phyloP scores from a whole-genome alignment of 35 echinoderm and acorn worm species.

The Apostichopus californicus region DNA sequence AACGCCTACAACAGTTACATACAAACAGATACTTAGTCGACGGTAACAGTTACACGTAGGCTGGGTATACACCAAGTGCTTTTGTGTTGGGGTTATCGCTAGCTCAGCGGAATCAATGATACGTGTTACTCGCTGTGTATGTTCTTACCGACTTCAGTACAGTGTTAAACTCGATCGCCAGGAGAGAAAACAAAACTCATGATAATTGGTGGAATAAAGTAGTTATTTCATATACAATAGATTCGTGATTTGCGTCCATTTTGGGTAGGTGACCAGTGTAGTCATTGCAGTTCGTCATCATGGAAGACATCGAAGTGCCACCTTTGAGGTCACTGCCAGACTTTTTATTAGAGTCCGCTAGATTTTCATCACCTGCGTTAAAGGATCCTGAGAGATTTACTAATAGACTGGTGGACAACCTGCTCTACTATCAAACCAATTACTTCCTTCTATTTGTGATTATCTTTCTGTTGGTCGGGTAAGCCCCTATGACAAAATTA shows the following conservation, averaged over 20 bases:
- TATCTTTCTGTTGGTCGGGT: conserved; percentile 94
- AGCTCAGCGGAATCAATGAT: neutral
- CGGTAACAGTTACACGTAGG: too few relatives aligned
- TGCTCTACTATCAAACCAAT: conserved; percentile 96
- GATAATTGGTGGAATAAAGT: too few relatives aligned
- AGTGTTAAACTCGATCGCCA: too few relatives aligned
- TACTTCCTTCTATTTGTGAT: conserved; percentile 76
- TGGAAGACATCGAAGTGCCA: conserved; percentile 93
- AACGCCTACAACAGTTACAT: too few relatives aligned
- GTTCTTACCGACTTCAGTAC: too few relatives aligned
- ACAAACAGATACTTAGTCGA: too few relatives aligned
- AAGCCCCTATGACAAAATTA: conserved; percentile 12
- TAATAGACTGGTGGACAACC: conserved; percentile 93
- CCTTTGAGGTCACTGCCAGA: conserved; percentile 73
- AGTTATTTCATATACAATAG: too few relatives aligned
- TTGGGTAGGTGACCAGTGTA: neutral
- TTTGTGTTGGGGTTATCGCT: neutral
- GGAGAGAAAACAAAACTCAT: too few relatives aligned
- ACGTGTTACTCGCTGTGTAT: too few relatives aligned
- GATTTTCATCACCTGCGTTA: conserved; percentile 79
- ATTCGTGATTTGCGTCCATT: too few relatives aligned
- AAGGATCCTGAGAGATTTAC: conserved; percentile 82
- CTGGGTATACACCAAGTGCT: too few relatives aligned
- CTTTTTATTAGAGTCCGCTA: conserved; percentile 82
- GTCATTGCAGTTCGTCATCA: conserved; percentile 24